Conservation (phyloP, 2,888 invertebrate species). For the Tipula confusa region DNA sequence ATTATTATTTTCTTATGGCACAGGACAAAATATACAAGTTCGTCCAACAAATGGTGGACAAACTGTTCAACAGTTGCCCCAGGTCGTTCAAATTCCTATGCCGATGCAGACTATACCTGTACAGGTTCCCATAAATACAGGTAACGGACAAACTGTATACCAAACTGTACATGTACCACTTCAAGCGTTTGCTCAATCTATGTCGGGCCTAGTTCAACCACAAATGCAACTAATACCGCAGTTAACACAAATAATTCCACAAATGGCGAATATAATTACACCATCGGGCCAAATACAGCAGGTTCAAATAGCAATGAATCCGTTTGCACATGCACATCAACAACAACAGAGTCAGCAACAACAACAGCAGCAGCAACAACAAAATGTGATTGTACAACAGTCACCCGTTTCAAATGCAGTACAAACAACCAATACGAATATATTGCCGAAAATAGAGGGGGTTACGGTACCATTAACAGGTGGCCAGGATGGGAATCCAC, state of each 20-base stretch:
- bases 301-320: conserved; percentile 69
- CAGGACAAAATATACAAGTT: conserved; percentile 68
- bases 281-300: conserved; percentile 86
- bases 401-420: conserved; percentile 40
- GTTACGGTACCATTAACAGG: neutral
- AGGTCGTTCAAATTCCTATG: conserved; percentile 48
- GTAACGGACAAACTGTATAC: conserved; percentile 89
- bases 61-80: conserved; percentile 39
- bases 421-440: conserved; percentile 36
- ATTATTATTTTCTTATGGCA: conserved; percentile 36
- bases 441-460: neutral
- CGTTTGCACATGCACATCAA: conserved; percentile 44
- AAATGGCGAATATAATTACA: conserved; percentile 78
- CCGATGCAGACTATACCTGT: conserved; percentile 72
- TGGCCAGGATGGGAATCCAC: conserved; percentile 44
- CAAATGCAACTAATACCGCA: conserved; percentile 79
- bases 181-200: conserved; percentile 64
- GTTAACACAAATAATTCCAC: conserved; percentile 66
- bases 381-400: conserved; percentile 38
- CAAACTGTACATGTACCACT: conserved; percentile 94
- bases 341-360: conserved; percentile 38
- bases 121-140: conserved; percentile 81
- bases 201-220: conserved; percentile 56
- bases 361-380: conserved; percentile 36
- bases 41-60: conserved; percentile 50